A percentile compares a stretch with the other conserved stretches of the same genome.
Evolutionary conservation across 2,888 invertebrate genomes (phyloP).

Genomic region (Noctuana brunneofusca): DNA sequence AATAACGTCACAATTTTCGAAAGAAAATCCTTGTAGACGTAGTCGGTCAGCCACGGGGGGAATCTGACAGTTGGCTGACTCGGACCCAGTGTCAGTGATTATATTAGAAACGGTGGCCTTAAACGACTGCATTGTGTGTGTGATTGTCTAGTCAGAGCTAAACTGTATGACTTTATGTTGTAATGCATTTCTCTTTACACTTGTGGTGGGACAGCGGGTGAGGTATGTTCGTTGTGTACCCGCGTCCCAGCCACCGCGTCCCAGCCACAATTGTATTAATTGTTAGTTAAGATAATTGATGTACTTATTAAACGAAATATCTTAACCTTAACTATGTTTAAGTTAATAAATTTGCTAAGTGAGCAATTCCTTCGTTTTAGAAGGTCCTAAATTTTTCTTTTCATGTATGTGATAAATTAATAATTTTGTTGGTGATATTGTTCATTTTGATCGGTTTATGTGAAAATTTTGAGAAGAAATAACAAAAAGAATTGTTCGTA

Average conservation of each 20-base stretch:
- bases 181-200: conserved; percentile 53
- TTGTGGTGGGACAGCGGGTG: background rate
- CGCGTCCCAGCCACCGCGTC: background rate
- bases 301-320: conserved; percentile 1
- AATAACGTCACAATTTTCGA: conserved; percentile 38
- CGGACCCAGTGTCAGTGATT: background rate
- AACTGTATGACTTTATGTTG: conserved; percentile 46
- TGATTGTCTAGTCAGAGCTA: conserved; percentile 73
- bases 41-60: conserved; percentile 2
- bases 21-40: conserved; percentile 38
- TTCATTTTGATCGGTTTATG: background rate
- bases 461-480: conserved; percentile 36
- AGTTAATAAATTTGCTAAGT: conserved; percentile 18
- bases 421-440: conserved; percentile 33
- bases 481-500: conserved; percentile 43
- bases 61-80: background rate
- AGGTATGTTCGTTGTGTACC: background rate
- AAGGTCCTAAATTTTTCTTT: conserved; percentile 51
- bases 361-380: conserved; percentile 68
- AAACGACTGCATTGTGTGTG: conserved; percentile 34
- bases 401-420: conserved; percentile 37
- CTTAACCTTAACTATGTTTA: background rate
- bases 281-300: background rate
- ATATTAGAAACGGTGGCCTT: conserved; percentile 14
- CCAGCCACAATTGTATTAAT: conserved; percentile 12